These are phyloP conservation scores for Gorsachius goisagi DNA, from an alignment of 2,113 vertebrate species.

Conservation along the genomic window DNA sequence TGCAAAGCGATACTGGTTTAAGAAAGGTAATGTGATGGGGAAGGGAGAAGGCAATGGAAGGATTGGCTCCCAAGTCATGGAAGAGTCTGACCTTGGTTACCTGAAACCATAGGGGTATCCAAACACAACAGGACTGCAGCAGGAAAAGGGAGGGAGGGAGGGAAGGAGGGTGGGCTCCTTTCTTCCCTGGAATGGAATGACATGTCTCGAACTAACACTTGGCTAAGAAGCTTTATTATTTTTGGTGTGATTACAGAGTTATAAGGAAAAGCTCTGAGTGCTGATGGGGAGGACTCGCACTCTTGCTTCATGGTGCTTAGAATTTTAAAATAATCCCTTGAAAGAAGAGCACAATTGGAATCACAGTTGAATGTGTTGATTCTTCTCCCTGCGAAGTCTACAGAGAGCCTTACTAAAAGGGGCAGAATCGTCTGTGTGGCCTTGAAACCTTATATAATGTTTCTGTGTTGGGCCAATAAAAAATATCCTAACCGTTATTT, in stretches of 20 bases:
- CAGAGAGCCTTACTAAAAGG: not conserved
- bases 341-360: slow-evolving; percentile 24
- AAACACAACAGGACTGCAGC: not conserved
- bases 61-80: not conserved
- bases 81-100: not conserved
- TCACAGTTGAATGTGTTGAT: slow-evolving; percentile 11
- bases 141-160: not conserved
- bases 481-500: slow-evolving; percentile 52
- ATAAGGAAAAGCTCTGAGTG: not conserved
- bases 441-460: slow-evolving; percentile 64
- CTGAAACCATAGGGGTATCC: not conserved
- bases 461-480: slow-evolving; percentile 61
- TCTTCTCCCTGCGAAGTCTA: slow-evolving; percentile 22
- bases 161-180: not conserved
- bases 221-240: not conserved
- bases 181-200: not conserved
- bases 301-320: slow-evolving; percentile 11
- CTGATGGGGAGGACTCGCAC: not conserved
- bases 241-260: slow-evolving; percentile 31
- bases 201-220: not conserved
- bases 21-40: not conserved
- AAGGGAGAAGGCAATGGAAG: not conserved
- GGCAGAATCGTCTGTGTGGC: slow-evolving; percentile 42
- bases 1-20: not conserved
- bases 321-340: slow-evolving; percentile 18